These are phyloP conservation scores for Myioborus melanocephalus DNA, from an alignment of 2,797 vertebrate species.

Conservation along the genomic window DNA sequence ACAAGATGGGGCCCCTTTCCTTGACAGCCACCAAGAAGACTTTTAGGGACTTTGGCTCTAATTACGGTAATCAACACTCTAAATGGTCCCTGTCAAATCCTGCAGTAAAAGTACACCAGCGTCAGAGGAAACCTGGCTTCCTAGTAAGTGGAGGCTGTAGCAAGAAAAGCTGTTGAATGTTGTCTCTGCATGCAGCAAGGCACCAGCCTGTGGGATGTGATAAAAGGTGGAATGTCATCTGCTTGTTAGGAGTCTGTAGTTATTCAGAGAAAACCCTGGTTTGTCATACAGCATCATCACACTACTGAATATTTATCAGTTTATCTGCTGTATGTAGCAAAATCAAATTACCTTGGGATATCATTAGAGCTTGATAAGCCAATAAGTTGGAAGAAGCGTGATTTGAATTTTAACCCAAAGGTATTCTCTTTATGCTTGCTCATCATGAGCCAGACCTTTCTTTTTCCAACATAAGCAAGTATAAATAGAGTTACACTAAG, in stretches of 20 bases:
- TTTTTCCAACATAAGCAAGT: not conserved
- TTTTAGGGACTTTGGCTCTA: not conserved
- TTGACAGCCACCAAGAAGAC: not conserved
- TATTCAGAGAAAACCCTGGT: not conserved
- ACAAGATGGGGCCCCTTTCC: constrained; percentile 27
- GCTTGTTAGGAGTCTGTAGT: not conserved
- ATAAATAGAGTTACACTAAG: not conserved
- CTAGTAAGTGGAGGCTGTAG: not conserved
- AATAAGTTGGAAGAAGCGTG: not conserved
- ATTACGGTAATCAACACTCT: not conserved
- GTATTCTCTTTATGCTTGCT: not conserved
- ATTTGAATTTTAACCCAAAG: not conserved
- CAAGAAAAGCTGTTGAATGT: not conserved
- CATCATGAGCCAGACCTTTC: not conserved
- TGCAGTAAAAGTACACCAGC: not conserved
- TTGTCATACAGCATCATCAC: not conserved
- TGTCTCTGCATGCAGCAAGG: fast-evolving
- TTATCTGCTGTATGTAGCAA: not conserved
- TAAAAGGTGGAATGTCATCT: not conserved
- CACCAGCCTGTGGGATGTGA: not conserved
- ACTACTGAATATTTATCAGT: not conserved
- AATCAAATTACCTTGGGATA: not conserved
- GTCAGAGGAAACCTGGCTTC: not conserved
- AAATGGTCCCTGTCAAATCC: not conserved
- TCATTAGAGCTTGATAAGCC: not conserved